Evolutionary conservation across 1,140 invertebrate genomes (phyloP).

Genomic region (Telenomus remus): DNA sequence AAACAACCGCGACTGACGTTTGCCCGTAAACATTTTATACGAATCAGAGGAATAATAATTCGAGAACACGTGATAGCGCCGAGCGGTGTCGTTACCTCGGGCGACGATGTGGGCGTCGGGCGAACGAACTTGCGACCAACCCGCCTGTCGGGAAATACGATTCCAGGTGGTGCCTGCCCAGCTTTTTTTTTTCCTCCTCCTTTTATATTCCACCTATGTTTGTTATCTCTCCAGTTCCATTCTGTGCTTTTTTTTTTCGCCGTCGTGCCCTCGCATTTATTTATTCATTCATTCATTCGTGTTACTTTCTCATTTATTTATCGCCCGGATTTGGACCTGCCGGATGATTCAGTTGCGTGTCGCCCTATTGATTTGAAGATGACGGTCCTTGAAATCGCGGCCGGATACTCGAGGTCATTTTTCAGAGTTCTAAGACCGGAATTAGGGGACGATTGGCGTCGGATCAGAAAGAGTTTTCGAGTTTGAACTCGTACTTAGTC

Average conservation of each 20-base stretch:
- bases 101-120: slow-evolving; percentile 57
- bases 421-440: neutral
- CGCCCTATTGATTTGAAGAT: slow-evolving; percentile 13
- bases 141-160: slow-evolving; percentile 54
- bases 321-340: neutral
- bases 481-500: neutral
- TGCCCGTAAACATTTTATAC: slow-evolving; percentile 60
- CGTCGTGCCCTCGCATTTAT: neutral
- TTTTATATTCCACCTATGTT: slow-evolving; percentile 5
- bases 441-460: neutral
- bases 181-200: too few species aligned
- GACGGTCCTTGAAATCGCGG: neutral
- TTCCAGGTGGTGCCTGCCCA: slow-evolving; percentile 49
- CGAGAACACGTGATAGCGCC: slow-evolving; percentile 45
- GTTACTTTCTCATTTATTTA: neutral
- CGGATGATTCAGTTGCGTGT: neutral
- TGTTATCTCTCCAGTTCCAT: slow-evolving; percentile 28
- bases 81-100: slow-evolving; percentile 52
- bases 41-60: slow-evolving; percentile 62
- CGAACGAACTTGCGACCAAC: slow-evolving; percentile 53
- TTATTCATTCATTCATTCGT: slow-evolving; percentile 5
- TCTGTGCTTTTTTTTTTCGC: slow-evolving; percentile 3
- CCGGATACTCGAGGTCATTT: neutral
- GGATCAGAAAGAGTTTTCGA: neutral
- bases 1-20: slow-evolving; percentile 52